Percentiles rank a stretch among this genome's conserved stretches.
These are phyloP conservation scores for Cetoscarus ocellatus DNA, from an alignment of 2,797 vertebrate species.

Conservation along the genomic window DNA sequence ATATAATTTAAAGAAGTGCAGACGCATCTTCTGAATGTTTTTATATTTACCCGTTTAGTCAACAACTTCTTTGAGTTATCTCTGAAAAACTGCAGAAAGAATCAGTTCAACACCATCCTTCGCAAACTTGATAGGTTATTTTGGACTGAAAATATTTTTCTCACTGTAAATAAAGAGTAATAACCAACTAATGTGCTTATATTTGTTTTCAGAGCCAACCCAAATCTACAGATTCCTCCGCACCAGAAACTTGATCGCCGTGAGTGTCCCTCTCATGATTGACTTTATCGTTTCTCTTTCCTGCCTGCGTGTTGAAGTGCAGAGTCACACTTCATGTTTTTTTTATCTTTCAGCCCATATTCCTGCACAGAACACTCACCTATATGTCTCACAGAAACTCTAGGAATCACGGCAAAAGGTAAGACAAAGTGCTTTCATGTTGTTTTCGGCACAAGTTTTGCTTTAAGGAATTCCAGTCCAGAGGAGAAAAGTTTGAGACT, in stretches of 20 bases:
- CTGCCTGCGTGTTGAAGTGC: background rate
- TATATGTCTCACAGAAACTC: constrained; percentile 99
- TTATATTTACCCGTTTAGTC: too few species aligned
- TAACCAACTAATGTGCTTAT: background rate
- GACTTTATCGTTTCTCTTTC: background rate
- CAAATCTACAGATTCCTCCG: constrained; percentile 99
- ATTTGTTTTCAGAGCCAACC: constrained; percentile 90
- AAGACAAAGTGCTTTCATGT: constrained; percentile 6
- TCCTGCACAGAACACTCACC: constrained; percentile 98
- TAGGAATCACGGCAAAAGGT: constrained; percentile 95
- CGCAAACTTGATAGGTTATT: too few species aligned
- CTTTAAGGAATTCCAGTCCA: too few species aligned
- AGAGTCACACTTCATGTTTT: background rate
- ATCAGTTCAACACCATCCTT: too few species aligned
- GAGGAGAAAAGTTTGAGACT: background rate
- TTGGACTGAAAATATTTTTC: background rate
- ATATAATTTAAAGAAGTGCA: too few species aligned
- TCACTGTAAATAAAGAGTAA: background rate
- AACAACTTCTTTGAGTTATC: too few species aligned
- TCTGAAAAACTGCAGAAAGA: too few species aligned
- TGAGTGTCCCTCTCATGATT: constrained; percentile 80
- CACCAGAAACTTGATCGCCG: constrained; percentile 97
- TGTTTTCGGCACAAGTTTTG: background rate
- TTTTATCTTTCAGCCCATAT: constrained; percentile 90
- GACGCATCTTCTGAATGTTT: too few species aligned